phyloP scores from a whole-genome alignment of 1,140 invertebrate genomes.

The Caenorhabditis briggsae region DNA sequence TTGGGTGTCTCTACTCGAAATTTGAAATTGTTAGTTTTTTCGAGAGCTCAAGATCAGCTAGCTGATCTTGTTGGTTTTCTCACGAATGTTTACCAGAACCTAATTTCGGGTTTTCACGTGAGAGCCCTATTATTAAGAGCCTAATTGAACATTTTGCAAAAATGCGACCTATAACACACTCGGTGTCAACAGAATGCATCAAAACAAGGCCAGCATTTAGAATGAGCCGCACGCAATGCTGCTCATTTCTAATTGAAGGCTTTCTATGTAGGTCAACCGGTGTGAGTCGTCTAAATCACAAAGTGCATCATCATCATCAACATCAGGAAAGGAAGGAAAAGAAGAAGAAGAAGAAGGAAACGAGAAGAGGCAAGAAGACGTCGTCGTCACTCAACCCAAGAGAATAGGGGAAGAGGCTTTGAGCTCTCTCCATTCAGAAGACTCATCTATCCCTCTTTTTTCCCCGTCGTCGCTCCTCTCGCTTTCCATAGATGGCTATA shows the following conservation, averaged over 20 bases:
- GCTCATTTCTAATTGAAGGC: constrained; percentile 32
- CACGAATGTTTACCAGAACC: too few species aligned
- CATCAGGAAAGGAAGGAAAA: neutral
- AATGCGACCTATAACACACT: neutral
- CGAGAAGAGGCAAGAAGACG: neutral
- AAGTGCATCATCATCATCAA: constrained; percentile 37
- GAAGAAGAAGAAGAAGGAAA: neutral
- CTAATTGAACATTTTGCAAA: too few species aligned
- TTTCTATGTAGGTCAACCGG: constrained; percentile 27
- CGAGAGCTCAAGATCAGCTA: too few species aligned
- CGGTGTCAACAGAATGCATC: neutral
- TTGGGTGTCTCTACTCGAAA: too few species aligned
- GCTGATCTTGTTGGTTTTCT: too few species aligned
- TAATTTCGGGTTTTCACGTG: too few species aligned
- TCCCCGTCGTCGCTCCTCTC: neutral
- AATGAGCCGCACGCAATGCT: constrained; percentile 7
- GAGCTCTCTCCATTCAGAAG: constrained; percentile 40
- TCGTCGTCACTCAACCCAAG: constrained; percentile 27
- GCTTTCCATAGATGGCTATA: constrained; percentile 43
- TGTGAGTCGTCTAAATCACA: constrained; percentile 33
- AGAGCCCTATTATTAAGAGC: too few species aligned
- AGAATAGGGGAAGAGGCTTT: neutral
- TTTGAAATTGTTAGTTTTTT: too few species aligned
- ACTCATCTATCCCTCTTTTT: constrained; percentile 16
- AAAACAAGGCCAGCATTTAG: neutral